Evolutionary conservation across 2,888 invertebrate genomes (phyloP).

Genomic region (Drosophila aldrichi): DNA sequence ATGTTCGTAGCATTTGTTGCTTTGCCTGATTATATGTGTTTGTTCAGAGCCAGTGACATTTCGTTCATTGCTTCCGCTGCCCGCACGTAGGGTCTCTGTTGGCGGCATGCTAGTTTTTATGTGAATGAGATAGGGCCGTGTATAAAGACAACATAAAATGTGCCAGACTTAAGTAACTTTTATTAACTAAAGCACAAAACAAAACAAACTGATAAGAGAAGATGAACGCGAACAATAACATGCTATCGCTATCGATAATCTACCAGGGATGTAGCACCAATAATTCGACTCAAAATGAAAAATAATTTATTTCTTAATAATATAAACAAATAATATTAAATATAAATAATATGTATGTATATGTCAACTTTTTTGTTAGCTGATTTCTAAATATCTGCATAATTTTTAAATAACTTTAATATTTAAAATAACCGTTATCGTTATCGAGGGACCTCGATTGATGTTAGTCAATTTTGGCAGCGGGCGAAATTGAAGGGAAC

Average conservation of each 20-base stretch:
- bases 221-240: constrained; percentile 40
- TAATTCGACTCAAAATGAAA: no score
- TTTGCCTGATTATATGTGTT: constrained; percentile 80
- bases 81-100: constrained; percentile 72
- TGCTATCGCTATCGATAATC: constrained; percentile 34
- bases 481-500: no score
- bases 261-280: constrained; percentile 18
- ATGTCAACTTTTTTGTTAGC: not conserved
- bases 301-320: not conserved
- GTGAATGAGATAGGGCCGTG: not conserved
- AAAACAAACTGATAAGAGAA: constrained; percentile 56
- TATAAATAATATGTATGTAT: not conserved
- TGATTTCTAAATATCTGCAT: not conserved
- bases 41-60: constrained; percentile 66
- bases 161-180: constrained; percentile 25
- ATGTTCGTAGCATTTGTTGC: constrained; percentile 88
- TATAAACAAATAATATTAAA: not conserved
- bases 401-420: no score
- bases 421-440: not conserved
- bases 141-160: constrained; percentile 36
- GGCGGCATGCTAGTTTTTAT: constrained; percentile 66
- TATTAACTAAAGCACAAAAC: constrained; percentile 45
- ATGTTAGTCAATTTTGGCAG: not conserved
- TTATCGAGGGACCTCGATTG: not conserved
- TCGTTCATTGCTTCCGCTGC: constrained; percentile 50